Base-by-base conservation (phyloP, 2,888 invertebrate genomes). In the Antheraea assamensis region DNA sequence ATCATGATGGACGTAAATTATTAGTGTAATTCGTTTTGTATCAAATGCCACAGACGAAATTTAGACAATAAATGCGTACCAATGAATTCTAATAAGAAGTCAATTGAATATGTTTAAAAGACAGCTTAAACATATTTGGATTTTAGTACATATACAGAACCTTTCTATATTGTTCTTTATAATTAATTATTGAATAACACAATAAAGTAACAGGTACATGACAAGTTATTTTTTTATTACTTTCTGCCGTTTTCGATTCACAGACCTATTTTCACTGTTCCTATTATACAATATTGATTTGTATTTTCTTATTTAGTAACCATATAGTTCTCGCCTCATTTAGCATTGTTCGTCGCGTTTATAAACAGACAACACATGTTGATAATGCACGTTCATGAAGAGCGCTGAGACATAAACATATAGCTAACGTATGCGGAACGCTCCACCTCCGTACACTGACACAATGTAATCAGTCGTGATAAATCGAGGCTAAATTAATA, bases 401-500 rank as follows among this genome's bases (percentile, higher is more conserved):
- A 74, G 27, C 55, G 42, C 30, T 64, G 71, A 71, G 71, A 70
- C 35, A 71, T 72, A 72, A 72, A 70, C 70, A 70, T 55, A 66
- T 66, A 64, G 66, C 52, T 71, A 72, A 68, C 71, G 73, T 75
- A 77, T 74, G n/a, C n/a, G n/a, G n/a, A n/a, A n/a, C 76, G 70
- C 58, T 74, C n/a, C 75, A 75, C 61, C 35, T 77, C 76, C 71
- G 73, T 74, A 70, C 58, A 76, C 72, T 78, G 78, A 75, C 79
- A 78, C 75, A 74, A 73, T 74, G 75, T 81, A 78, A 82, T 81
- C 80, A 76, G 75, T 81, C 72, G 75, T 80, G 77, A 81, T 81
- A 81, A 80, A 82, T 79, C 76, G 79, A 81, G 80, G 81, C 78
- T 82, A 82, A 83, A 84, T 79, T 74, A 80, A 80, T 82, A 81